Percentiles rank a stretch among this genome's conserved stretches.
Conservation (phyloP, 2,797 vertebrate species). For the Apogon hyalosoma region DNA sequence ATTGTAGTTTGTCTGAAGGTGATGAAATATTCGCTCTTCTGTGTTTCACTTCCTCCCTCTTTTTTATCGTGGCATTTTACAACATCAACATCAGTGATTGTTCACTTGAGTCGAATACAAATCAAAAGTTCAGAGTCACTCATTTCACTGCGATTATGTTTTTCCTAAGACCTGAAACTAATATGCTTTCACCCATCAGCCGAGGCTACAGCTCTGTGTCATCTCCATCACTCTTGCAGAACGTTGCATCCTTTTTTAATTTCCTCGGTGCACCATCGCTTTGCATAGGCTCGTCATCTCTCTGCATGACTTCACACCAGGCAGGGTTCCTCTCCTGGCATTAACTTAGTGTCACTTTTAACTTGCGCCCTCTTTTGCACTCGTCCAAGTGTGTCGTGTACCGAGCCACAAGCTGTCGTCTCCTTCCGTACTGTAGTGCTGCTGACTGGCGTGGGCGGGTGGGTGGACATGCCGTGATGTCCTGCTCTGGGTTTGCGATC, state of each 20-base stretch:
- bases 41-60: constrained; percentile 19
- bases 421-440: constrained; percentile 22
- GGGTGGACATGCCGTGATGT: constrained; percentile 19
- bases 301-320: constrained; percentile 12
- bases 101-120: no score
- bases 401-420: constrained; percentile 55
- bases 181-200: no score
- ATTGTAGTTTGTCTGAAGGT: constrained; percentile 66
- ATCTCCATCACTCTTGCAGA: no score
- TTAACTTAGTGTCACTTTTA: constrained; percentile 25
- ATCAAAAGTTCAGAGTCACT: no score
- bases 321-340: constrained; percentile 5
- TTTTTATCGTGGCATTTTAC: background rate
- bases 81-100: no score
- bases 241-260: no score
- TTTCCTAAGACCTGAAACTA: no score
- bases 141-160: no score
- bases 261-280: background rate
- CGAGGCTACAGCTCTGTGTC: no score
- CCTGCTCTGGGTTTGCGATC: constrained; percentile 24
- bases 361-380: constrained; percentile 18
- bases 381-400: constrained; percentile 13
- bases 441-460: constrained; percentile 30
- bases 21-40: constrained; percentile 28
- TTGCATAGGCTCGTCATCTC: background rate